phyloP scores from a whole-genome alignment of 2,113 vertebrate genomes.

The Cyanoliseus patagonus region DNA sequence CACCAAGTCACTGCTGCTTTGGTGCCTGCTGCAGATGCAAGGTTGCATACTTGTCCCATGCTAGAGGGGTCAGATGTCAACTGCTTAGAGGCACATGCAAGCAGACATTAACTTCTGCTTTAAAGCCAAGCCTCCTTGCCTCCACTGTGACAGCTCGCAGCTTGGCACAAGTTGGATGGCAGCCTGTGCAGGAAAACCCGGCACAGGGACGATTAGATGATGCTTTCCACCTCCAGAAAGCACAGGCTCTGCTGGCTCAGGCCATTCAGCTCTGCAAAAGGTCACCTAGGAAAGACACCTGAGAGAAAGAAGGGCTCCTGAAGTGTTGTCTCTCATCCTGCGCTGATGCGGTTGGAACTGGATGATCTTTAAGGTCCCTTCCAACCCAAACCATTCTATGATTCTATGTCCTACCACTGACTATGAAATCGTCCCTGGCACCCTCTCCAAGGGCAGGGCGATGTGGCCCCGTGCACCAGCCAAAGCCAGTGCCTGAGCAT shows the following conservation, averaged over 20 bases:
- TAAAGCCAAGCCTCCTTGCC: background rate
- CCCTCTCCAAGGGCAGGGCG: background rate
- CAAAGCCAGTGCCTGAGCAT: background rate
- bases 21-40: background rate
- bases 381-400: background rate
- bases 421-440: background rate
- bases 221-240: background rate
- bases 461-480: background rate
- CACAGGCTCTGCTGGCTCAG: background rate
- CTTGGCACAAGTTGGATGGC: background rate
- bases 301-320: background rate
- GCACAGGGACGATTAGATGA: background rate
- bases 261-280: background rate
- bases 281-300: background rate
- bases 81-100: background rate
- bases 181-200: background rate
- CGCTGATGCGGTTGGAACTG: background rate
- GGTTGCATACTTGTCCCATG: background rate
- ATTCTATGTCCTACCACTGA: background rate
- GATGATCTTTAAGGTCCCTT: background rate
- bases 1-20: rapidly evolving
- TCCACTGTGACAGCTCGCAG: background rate
- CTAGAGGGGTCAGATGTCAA: background rate
- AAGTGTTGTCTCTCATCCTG: background rate
- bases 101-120: background rate